Evolutionary conservation across 2,797 vertebrate species (phyloP).

Genomic region (Ara ararauna): DNA sequence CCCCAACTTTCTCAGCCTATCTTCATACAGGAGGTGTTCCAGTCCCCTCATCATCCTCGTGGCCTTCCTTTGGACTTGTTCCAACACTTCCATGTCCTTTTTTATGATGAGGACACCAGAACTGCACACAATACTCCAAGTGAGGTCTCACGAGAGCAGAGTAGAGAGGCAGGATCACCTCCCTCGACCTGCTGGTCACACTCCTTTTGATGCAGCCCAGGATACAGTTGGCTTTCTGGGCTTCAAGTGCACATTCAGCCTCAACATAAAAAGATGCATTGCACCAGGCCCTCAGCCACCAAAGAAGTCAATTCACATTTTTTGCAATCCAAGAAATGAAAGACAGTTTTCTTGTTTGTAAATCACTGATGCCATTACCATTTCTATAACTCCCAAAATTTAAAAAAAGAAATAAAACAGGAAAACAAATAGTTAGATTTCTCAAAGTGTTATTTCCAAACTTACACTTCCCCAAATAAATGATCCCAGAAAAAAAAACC

Average conservation of each 20-base stretch:
- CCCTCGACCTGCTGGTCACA: too few relatives aligned
- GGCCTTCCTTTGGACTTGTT: too few relatives aligned
- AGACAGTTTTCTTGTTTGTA: background rate
- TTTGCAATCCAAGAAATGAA: background rate
- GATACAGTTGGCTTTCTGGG: too few relatives aligned
- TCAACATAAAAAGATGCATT: background rate
- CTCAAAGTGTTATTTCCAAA: background rate
- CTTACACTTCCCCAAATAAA: background rate
- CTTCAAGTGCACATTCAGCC: background rate
- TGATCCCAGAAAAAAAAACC: background rate
- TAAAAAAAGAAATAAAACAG: background rate
- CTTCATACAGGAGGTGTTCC: too few relatives aligned
- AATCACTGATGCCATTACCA: accelerated
- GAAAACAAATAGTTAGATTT: background rate
- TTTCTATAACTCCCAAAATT: background rate
- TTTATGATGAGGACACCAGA: too few relatives aligned
- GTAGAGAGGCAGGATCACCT: too few relatives aligned
- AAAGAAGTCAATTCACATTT: background rate
- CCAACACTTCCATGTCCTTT: too few relatives aligned
- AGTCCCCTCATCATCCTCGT: too few relatives aligned
- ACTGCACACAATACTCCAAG: too few relatives aligned
- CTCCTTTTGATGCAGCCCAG: too few relatives aligned
- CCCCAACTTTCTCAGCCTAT: too few relatives aligned
- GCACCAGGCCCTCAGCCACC: background rate
- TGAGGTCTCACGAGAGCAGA: too few relatives aligned